Base-by-base conservation (phyloP, 2,888 invertebrate genomes). In the Agonopterix arenella region DNA sequence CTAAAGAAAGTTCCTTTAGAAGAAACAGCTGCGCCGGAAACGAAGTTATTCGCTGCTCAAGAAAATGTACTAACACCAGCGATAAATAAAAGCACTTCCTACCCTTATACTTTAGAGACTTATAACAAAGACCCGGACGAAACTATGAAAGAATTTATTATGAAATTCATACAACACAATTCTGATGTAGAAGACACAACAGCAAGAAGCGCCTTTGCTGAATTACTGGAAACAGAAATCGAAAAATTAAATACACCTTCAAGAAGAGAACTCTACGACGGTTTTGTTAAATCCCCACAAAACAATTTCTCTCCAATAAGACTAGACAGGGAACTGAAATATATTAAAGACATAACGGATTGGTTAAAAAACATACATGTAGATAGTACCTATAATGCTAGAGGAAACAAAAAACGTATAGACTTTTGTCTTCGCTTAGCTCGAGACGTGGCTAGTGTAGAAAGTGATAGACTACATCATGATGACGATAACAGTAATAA, bases 351-450 rank as follows among this genome's bases (percentile, higher is more conserved):
- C 36, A 62, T 83, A 52, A 72, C 78, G 8, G 76, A 81, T 60
- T 82, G 82, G 78, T 59, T 84, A n/a, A 80, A 70, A 48, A 66
- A 61, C 43, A 55, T 78, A 55, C 76, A 77, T 2, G 56, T 80
- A 13, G 60, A 69, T 11, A 45, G 57, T 38, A 53, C 62, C 8
- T 77, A 68, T 53, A 73, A 73, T 49, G 61, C 56, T 1, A 53
- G 64, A 2, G 65, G 63, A 9, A 74, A 76, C 46, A 64, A 55
- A 58, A 46, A 64, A 10, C 57, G 75, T n/a, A 60, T 70, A 46
- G 68, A 77, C 47, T 73, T 73, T 53, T 63, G 80, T 7, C 70
- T 62, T 18, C 66, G 66, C 54, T 53, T 82, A 2, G 77, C 80
- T 28, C 67, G 58, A 53, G 70, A 73, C 42, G 70, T 83, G 45